phyloP scores from a whole-genome alignment of 2,888 invertebrate species.

The Ennomos fuscantarius region DNA sequence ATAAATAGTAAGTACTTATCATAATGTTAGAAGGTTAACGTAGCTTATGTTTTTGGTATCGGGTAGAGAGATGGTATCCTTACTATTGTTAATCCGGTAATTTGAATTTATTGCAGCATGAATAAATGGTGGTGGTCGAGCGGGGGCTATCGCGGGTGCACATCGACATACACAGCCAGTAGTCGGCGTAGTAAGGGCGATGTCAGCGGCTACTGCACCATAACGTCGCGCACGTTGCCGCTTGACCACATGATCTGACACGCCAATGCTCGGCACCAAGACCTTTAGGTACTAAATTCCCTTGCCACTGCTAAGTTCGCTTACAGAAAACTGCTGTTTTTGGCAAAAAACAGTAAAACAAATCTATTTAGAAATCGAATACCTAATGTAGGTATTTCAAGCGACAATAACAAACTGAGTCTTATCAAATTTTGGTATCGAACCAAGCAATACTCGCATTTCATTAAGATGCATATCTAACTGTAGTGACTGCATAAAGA shows the following conservation, averaged over 20 bases:
- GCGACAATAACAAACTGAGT: slow-evolving; percentile 6
- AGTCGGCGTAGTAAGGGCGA: slow-evolving; percentile 54
- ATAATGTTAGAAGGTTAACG: slow-evolving; percentile 37
- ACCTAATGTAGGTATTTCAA: slow-evolving; percentile 2
- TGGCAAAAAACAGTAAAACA: slow-evolving; percentile 29
- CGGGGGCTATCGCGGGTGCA: slow-evolving; percentile 71
- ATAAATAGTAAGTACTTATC: neutral
- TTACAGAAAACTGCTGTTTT: slow-evolving; percentile 16
- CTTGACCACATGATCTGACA: slow-evolving; percentile 49
- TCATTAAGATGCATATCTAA: slow-evolving; percentile 41
- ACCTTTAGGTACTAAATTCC: slow-evolving; percentile 8
- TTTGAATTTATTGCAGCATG: slow-evolving; percentile 85
- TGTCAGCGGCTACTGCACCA: slow-evolving; percentile 45
- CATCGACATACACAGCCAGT: slow-evolving; percentile 61
- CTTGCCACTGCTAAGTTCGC: slow-evolving; percentile 11
- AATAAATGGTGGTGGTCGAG: slow-evolving; percentile 76
- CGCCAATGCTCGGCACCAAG: slow-evolving; percentile 50
- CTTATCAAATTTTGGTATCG: slow-evolving; percentile 33
- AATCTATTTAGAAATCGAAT: slow-evolving; percentile 25
- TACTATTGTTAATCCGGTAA: slow-evolving; percentile 85
- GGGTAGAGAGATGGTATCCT: slow-evolving; percentile 74
- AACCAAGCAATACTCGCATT: slow-evolving; percentile 26
- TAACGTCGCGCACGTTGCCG: slow-evolving; percentile 34
- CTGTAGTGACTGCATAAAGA: slow-evolving; percentile 38
- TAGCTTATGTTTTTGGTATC: slow-evolving; percentile 60